Conservation (phyloP, 2,797 vertebrate genomes). For the Serranus cabrilla region DNA sequence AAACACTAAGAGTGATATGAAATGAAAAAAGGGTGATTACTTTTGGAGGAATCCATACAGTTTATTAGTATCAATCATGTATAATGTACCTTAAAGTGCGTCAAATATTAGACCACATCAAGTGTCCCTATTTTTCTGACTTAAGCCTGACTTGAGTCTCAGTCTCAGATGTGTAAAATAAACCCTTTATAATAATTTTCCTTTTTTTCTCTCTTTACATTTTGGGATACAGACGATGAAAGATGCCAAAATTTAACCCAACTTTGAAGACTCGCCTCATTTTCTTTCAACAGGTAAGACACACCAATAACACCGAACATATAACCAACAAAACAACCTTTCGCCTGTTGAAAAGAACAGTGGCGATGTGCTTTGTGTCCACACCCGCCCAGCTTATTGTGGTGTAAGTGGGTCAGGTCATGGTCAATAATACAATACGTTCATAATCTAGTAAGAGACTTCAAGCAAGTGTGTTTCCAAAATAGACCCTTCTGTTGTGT, state of each 20-base stretch:
- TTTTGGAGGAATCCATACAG: too few relatives aligned
- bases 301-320: not conserved
- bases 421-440: slow-evolving; percentile 58
- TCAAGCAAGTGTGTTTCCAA: slow-evolving; percentile 60
- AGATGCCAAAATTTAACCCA: not conserved
- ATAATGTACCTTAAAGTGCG: not conserved
- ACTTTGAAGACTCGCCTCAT: not conserved
- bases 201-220: not conserved
- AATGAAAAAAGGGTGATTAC: too few relatives aligned
- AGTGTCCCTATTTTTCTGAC: not conserved
- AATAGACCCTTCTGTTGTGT: slow-evolving; percentile 63
- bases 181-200: not conserved
- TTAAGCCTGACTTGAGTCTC: not conserved
- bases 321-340: not conserved
- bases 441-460: slow-evolving; percentile 50
- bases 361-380: slow-evolving; percentile 31
- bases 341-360: slow-evolving; percentile 11
- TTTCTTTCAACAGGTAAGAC: slow-evolving; percentile 17
- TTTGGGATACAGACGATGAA: not conserved
- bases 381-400: slow-evolving; percentile 30
- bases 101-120: not conserved
- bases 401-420: slow-evolving; percentile 58
- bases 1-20: too few relatives aligned
- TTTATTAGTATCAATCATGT: too few relatives aligned
- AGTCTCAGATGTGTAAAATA: not conserved